Base-by-base conservation (phyloP, 2,888 invertebrate genomes). In the Steinernema scapterisci region DNA sequence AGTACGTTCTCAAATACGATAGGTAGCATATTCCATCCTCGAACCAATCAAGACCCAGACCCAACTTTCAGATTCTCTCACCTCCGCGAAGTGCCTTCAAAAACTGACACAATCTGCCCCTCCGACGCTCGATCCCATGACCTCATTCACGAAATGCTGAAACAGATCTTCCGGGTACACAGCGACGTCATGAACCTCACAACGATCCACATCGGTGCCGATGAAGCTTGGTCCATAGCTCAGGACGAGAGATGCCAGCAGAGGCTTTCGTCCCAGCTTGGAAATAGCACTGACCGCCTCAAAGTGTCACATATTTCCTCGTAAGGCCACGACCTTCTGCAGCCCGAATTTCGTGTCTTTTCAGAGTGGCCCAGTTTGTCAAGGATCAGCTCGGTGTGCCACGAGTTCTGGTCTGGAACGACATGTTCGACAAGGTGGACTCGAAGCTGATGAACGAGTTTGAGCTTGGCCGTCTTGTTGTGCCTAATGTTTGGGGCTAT, bases 1-100 rank as follows among this genome's bases (percentile, higher is more conserved):
- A 91, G 90, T 94, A 92, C 89, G 92, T 93, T 0, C 88, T 94
- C 73, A 94, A 94, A 86, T 92, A 93, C 80, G 91, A 91, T 11
- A 89, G 91, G 79, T n/a, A n/a, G n/a, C n/a, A n/a, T n/a, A n/a
- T n/a, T n/a, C n/a, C n/a, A n/a, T n/a, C n/a, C n/a, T n/a, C n/a
- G n/a, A n/a, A n/a, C n/a, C n/a, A n/a, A n/a, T n/a, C n/a, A n/a
- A n/a, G n/a, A n/a, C n/a, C n/a, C n/a, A n/a, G n/a, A n/a, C n/a
- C n/a, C n/a, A n/a, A n/a, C n/a, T n/a, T n/a, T n/a, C n/a, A n/a
- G n/a, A n/a, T 93, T 92, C 90, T 87, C 89, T 23, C 88, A 90
- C 16, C 88, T 93, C 11, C 89, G 93, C 9, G 94, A 94, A 89
- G 90, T 91, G 0, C 90, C 90, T 72, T 88, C 88, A 0, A 92